These are phyloP conservation scores for Ormyrus thymus DNA, from an alignment of 2,888 invertebrate species.

Conservation along the genomic window DNA sequence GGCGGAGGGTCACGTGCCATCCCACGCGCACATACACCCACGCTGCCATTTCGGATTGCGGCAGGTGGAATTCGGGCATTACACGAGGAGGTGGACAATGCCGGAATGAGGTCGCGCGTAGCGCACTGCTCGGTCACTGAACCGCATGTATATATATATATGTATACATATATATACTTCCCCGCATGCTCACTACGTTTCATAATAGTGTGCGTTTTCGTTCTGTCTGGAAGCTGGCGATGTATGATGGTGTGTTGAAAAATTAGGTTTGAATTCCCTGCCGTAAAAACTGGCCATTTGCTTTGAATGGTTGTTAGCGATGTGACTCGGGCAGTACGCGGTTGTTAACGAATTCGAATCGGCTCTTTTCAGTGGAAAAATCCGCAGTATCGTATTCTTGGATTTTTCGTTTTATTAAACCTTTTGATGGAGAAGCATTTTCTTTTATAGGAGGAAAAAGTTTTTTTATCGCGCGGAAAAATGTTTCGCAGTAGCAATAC, in stretches of 20 bases:
- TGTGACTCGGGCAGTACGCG: too few relatives aligned
- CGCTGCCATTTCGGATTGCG: slow-evolving; percentile 51
- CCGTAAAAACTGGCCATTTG: too few relatives aligned
- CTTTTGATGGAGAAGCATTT: too few relatives aligned
- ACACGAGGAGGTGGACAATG: slow-evolving; percentile 56
- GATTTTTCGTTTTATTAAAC: too few relatives aligned
- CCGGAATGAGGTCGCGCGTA: slow-evolving; percentile 44
- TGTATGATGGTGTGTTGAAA: slow-evolving; percentile 16
- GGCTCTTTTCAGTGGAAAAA: too few relatives aligned
- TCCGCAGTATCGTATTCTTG: too few relatives aligned
- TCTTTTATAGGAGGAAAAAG: too few relatives aligned
- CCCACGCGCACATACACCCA: neutral
- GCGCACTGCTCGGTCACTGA: slow-evolving; percentile 32
- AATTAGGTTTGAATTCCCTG: slow-evolving; percentile 27
- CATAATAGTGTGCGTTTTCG: slow-evolving; percentile 34
- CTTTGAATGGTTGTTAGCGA: too few relatives aligned
- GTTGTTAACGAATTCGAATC: too few relatives aligned
- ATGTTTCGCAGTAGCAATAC: too few relatives aligned
- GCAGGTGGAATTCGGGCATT: slow-evolving; percentile 63
- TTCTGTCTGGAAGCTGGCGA: slow-evolving; percentile 9
- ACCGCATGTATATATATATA: slow-evolving; percentile 20
- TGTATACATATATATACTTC: neutral
- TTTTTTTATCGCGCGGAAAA: too few relatives aligned
- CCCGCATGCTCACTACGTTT: too few relatives aligned
- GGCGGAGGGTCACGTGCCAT: slow-evolving; percentile 9